Conservation (phyloP, 2,113 vertebrate genomes). For the Verasper variegatus region DNA sequence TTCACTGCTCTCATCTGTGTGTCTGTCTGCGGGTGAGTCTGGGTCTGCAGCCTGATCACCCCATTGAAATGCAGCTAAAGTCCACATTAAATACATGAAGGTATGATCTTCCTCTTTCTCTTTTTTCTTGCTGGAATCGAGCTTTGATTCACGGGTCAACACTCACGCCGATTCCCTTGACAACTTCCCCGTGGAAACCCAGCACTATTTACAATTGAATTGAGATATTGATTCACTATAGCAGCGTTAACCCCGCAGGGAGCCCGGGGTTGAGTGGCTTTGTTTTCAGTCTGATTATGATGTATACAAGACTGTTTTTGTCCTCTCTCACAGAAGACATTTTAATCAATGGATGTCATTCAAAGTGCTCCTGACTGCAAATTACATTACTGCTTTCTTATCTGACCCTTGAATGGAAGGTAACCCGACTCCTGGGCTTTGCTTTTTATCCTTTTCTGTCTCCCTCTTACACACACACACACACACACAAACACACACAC, state of each 20-base stretch:
- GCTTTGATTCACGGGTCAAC: constrained; percentile 16
- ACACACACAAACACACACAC: no score
- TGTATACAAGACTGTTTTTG: constrained; percentile 8
- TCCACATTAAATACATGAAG: background rate
- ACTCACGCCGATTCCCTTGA: constrained; percentile 4
- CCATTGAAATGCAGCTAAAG: background rate
- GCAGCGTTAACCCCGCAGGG: background rate
- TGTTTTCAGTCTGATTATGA: constrained; percentile 33
- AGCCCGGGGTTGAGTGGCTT: constrained; percentile 14
- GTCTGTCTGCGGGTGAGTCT: background rate
- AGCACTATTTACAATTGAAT: constrained; percentile 33
- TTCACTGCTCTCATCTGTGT: constrained; percentile 30
- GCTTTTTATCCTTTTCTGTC: background rate
- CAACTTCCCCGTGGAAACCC: constrained; percentile 1
- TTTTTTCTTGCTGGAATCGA: constrained; percentile 5
- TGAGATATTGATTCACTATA: constrained; percentile 42
- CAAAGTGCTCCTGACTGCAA: constrained; percentile 14
- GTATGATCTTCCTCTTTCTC: background rate
- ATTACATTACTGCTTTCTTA: constrained; percentile 14
- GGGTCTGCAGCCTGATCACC: background rate
- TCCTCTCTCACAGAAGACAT: constrained; percentile 8
- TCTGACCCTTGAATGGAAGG: background rate
- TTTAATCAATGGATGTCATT: constrained; percentile 41
- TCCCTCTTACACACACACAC: background rate
- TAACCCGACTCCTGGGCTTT: background rate